Base-by-base conservation (phyloP, 2,797 vertebrate genomes). In the Onychomys arenicola region DNA sequence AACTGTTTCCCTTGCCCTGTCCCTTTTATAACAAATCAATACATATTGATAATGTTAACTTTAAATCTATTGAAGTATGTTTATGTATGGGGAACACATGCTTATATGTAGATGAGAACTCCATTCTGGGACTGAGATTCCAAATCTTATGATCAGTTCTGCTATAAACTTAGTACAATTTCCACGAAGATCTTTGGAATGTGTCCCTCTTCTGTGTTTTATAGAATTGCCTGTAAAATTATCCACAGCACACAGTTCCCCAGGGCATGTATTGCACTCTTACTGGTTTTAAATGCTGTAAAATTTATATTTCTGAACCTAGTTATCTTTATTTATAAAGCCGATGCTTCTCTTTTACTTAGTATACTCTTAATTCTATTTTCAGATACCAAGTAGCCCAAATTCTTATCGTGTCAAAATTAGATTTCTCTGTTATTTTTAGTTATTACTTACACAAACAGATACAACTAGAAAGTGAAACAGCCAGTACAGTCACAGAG, bases 371-470 rank as follows among this genome's bases (percentile, higher is more conserved):
- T 6, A 71, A 3, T 61, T 90, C 27, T 85, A 27, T 71, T 96
- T 88, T 94, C 81, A 83, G 11, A 8, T 52, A 84, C 16, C 21
- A 86, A 87, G 76, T 69, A 90, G 65, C 37, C 65, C 55, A 91
- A 91, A 46, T 19, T 71, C 43, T 55, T 95, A 82, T 93, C 77
- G 11, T 34, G 75, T 75, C 49, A 27, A 88, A 84, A 46, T 93
- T 88, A 87, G 23, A 73, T 93, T 81, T 87, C 73, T 14, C 13
- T 65, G 11, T 93, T 77, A 81, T 81, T 96, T 95, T 80, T 92
- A 67, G 52, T 37, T 82, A 16, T 81, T n/a, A 29, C 37, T 29
- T 61, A 16, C 65, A 14, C 90, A 27, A 85, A 3, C 21, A 90
- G 29, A 61, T 37, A 2, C 21, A 76, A n/a, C n/a, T 77, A 69